A percentile compares a stretch with the other conserved stretches of the same genome.
These are phyloP conservation scores for Nomada hirtipes DNA, from an alignment of 2,888 invertebrate genomes.

Conservation along the genomic window DNA sequence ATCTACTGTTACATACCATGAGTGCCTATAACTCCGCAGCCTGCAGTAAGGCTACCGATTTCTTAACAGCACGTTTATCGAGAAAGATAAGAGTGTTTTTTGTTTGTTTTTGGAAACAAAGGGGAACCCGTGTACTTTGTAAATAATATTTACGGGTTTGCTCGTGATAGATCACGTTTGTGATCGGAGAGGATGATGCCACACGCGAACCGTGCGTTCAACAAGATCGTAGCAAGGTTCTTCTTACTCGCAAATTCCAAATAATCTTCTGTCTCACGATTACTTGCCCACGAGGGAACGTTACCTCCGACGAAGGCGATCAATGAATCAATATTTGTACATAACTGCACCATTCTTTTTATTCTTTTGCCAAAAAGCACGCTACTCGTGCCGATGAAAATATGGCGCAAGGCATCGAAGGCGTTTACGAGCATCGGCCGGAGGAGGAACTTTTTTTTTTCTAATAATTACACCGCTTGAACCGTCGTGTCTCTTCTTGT, in stretches of 20 bases:
- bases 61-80: conserved; percentile 17
- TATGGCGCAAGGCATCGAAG: conserved; percentile 51
- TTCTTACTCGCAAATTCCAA: conserved; percentile 44
- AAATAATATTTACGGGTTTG: conserved; percentile 33
- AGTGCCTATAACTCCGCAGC: conserved; percentile 66
- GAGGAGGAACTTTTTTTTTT: conserved; percentile 63
- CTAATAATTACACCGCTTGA: not conserved
- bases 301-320: conserved; percentile 46
- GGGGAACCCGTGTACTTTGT: conserved; percentile 36
- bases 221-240: conserved; percentile 27
- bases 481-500: conserved; percentile 23
- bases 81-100: conserved; percentile 17
- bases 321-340: conserved; percentile 59
- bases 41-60: conserved; percentile 15
- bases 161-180: conserved; percentile 28
- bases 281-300: conserved; percentile 37
- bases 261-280: conserved; percentile 38
- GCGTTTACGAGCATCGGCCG: conserved; percentile 65
- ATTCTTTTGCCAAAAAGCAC: conserved; percentile 70
- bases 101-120: not conserved
- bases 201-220: conserved; percentile 9
- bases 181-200: conserved; percentile 20
- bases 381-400: conserved; percentile 55
- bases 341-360: conserved; percentile 62
- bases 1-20: conserved; percentile 63